These are phyloP conservation scores for Uria aalge DNA, from an alignment of 2,113 vertebrate genomes.

Conservation along the genomic window DNA sequence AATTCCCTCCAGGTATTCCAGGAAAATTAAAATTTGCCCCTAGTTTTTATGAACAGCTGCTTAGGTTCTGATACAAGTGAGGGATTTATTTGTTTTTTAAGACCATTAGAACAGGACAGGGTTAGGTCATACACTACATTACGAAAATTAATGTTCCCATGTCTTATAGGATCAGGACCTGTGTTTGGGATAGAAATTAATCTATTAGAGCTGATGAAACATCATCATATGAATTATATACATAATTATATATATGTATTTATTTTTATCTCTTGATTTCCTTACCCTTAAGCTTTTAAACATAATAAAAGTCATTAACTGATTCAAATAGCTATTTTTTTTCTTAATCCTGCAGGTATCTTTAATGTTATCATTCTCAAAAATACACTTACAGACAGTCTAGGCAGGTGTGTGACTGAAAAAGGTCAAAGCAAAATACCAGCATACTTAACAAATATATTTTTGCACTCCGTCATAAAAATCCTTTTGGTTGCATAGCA, in stretches of 20 bases:
- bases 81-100: not conserved
- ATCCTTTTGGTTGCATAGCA: slow-evolving; percentile 65
- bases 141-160: not conserved
- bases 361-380: slow-evolving; percentile 36
- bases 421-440: slow-evolving; percentile 75
- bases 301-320: slow-evolving; percentile 36
- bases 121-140: not conserved
- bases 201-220: not conserved
- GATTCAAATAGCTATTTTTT: not conserved
- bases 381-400: slow-evolving; percentile 44
- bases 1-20: not conserved
- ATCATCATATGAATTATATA: not conserved
- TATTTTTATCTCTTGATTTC: slow-evolving; percentile 20
- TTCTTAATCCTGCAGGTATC: not conserved
- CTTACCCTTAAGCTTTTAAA: slow-evolving; percentile 43
- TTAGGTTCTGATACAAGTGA: not conserved
- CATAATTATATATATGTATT: not conserved
- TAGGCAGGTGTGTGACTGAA: slow-evolving; percentile 58
- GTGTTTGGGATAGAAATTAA: not conserved
- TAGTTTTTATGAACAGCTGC: not conserved
- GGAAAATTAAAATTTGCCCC: not conserved
- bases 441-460: slow-evolving; percentile 65
- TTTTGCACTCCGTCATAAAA: slow-evolving; percentile 51
- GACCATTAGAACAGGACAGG: not conserved
- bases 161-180: not conserved